These are phyloP conservation scores for Cryptotermes secundus DNA, from an alignment of 1,140 invertebrate species.

Conservation along the genomic window DNA sequence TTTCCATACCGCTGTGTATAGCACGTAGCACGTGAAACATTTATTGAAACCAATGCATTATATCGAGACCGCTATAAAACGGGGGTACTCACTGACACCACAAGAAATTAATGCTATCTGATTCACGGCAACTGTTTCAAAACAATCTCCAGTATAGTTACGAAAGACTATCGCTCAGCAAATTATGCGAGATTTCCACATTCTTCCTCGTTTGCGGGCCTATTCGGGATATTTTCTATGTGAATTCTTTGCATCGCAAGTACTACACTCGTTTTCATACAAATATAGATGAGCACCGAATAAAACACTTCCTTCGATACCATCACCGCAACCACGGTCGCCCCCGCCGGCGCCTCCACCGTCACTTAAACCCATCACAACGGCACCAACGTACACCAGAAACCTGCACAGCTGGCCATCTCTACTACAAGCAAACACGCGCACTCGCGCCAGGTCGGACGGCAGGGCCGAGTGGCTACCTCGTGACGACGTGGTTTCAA, in stretches of 20 bases:
- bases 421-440: not conserved
- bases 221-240: too few relatives aligned
- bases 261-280: not conserved
- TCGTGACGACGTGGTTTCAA: constrained; percentile 28
- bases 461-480: not conserved
- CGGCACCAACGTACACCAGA: not conserved
- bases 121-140: too few relatives aligned
- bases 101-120: too few relatives aligned
- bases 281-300: not conserved
- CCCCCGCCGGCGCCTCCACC: not conserved
- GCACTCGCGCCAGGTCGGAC: not conserved
- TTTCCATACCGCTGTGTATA: constrained; percentile 20
- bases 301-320: not conserved
- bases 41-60: not conserved
- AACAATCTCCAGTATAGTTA: too few relatives aligned
- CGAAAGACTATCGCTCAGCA: too few relatives aligned
- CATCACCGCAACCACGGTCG: not conserved
- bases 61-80: too few relatives aligned
- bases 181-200: too few relatives aligned
- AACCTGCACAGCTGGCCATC: constrained; percentile 1
- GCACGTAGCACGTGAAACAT: not conserved
- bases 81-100: too few relatives aligned
- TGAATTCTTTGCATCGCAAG: too few relatives aligned
- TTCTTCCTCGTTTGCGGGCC: too few relatives aligned
- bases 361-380: not conserved